Conservation (phyloP, 2,797 vertebrate species). For the Macroramphosus scolopax region DNA sequence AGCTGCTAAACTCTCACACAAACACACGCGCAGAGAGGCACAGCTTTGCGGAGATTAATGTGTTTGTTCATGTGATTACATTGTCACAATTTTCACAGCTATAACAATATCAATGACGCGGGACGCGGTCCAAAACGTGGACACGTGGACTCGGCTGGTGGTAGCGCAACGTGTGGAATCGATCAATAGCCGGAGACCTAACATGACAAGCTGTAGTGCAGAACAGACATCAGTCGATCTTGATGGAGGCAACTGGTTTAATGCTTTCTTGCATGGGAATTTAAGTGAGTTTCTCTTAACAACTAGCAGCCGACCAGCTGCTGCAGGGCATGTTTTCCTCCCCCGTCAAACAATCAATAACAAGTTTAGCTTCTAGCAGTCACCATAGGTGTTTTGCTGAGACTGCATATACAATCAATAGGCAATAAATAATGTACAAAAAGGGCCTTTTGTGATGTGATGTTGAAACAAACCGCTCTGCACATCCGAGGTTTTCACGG, state of each 20-base stretch:
- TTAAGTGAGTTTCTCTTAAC: too few species aligned
- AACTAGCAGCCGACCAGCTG: background rate
- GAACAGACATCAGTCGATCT: background rate
- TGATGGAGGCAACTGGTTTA: background rate
- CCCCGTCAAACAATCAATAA: background rate
- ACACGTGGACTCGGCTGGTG: too few species aligned
- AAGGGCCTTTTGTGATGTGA: too few species aligned
- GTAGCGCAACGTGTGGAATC: too few species aligned
- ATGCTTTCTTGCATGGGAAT: background rate
- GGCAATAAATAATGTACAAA: too few species aligned
- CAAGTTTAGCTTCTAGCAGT: background rate
- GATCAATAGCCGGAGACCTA: too few species aligned
- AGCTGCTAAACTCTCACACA: constrained; percentile 50
- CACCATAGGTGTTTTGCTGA: too few species aligned
- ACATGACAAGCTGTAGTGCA: too few species aligned
- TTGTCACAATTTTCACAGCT: constrained; percentile 42
- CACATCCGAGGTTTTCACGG: too few species aligned
- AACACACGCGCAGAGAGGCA: constrained; percentile 9
- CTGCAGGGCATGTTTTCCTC: background rate
- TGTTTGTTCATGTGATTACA: constrained; percentile 52
- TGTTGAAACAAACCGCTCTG: too few species aligned
- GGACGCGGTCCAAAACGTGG: too few species aligned
- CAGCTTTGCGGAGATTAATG: constrained; percentile 49
- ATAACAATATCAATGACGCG: constrained; percentile 9
- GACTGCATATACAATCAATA: too few species aligned